A percentile compares a stretch with the other conserved stretches of the same genome.
Conservation (phyloP, 2,888 invertebrate species). For the Neoitamus cyanurus region DNA sequence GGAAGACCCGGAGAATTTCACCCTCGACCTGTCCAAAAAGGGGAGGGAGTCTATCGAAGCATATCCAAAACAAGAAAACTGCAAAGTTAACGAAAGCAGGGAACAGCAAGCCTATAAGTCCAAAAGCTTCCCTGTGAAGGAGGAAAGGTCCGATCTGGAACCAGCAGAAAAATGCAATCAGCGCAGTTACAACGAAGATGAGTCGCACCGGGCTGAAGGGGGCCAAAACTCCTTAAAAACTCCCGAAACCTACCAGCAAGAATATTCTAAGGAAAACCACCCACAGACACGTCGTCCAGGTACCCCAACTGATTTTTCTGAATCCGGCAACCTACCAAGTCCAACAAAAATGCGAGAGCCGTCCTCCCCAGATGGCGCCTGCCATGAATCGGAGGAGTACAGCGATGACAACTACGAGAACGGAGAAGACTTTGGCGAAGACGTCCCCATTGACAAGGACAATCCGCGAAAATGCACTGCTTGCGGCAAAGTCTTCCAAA, state of each 20-base stretch:
- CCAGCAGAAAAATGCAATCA: constrained; percentile 44
- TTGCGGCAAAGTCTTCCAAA: constrained; percentile 93
- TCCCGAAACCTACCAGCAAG: constrained; percentile 83
- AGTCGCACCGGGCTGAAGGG: neutral
- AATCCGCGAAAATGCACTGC: constrained; percentile 91
- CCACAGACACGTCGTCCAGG: neutral
- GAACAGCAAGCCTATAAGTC: constrained; percentile 46
- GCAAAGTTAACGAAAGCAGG: neutral
- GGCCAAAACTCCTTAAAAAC: constrained; percentile 60
- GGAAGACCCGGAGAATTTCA: constrained; percentile 52
- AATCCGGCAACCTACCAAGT: constrained; percentile 66
- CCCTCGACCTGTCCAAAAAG: constrained; percentile 54
- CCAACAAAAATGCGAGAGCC: constrained; percentile 70
- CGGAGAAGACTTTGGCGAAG: constrained; percentile 74
- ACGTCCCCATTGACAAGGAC: constrained; percentile 91
- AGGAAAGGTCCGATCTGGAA: constrained; percentile 42
- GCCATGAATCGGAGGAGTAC: constrained; percentile 69
- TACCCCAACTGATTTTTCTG: constrained; percentile 1
- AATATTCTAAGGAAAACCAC: constrained; percentile 73
- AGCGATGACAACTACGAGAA: constrained; percentile 79
- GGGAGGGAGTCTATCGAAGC: neutral
- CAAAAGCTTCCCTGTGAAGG: neutral
- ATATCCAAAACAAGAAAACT: neutral
- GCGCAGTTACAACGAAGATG: neutral
- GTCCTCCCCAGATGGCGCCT: constrained; percentile 73